Conservation (phyloP, 2,113 vertebrate species). For the Okapia johnstoni region DNA sequence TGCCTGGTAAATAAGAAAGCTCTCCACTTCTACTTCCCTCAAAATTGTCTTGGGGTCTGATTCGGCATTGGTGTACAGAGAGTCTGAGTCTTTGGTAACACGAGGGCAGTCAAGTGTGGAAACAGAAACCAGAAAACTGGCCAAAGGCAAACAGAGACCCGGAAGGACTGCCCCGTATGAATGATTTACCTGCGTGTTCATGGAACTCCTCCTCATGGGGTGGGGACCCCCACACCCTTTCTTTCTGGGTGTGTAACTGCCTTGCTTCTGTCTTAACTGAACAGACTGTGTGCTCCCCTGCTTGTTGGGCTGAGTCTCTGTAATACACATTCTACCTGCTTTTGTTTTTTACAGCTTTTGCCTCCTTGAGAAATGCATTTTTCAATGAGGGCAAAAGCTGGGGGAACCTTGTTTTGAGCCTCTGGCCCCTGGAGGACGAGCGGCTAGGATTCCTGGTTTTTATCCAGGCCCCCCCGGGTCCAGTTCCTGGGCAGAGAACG, state of each 20-base stretch:
- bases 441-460: neutral
- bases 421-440: fast-evolving
- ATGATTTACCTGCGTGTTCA: fast-evolving
- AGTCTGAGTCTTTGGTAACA: neutral
- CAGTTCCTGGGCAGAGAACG: neutral
- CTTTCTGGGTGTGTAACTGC: neutral
- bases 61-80: neutral
- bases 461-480: neutral
- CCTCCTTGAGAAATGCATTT: neutral
- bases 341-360: neutral
- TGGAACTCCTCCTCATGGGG: neutral
- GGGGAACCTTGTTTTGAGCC: neutral
- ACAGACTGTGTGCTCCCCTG: neutral
- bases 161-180: neutral
- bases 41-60: neutral
- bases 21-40: neutral
- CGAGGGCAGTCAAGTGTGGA: neutral
- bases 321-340: neutral
- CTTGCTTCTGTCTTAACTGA: neutral
- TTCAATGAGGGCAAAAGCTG: neutral
- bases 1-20: neutral
- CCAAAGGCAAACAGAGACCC: neutral
- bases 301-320: neutral
- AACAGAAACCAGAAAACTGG: neutral
- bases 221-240: fast-evolving